Evolutionary conservation across 2,888 invertebrate species (phyloP), one percentile per base, ranked within the genome.

Genomic region (Diarsia rubi): DNA sequence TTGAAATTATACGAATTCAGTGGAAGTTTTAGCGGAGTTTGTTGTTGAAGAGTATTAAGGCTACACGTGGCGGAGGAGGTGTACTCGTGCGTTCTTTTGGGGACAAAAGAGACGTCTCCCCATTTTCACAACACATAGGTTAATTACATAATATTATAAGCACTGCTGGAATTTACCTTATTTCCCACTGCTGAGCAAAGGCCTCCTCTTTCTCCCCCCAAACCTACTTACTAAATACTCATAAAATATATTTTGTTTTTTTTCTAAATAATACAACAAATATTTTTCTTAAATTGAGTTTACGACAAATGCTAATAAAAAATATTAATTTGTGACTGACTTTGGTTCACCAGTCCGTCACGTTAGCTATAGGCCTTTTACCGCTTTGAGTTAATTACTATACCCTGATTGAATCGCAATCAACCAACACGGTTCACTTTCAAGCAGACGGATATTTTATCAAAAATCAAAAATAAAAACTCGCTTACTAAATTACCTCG

Each of bases 71-170:
- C 42, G 21, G 11, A 54, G 42, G 42, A 62, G 54, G 31, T 81
- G n/a, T 54, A 76, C 45, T 81, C 75, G 24, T 81, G 81, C 62
- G 42, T 75, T 24, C 12, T 74, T 76, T 42, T 75, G 21, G 12
- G 42, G 45, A 76, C 60, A 71, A 69, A 44, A 52, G 45, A 52
- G 1, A 19, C 27, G 1, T 9, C 27, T 59, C 27, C 9, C 31
- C 19, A 59, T 31, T 31, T 59, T 4, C 59, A 59, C 19, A 27
- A 27, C 27, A 19, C 9, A 57, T 27, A 19, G 19, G 27, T 57
- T 57, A 8, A 27, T 57, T 24, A 8, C 16, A 27, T 57, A 57
- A 24, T 52, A 52, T 14, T 54, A 27, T 16, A 52, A 57, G 16
- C 8, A 16, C 16, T 57, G 27, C 16, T 57, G 16, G 27, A 57